Conservation (phyloP, 2,888 invertebrate species). For the Andrena marginata region DNA sequence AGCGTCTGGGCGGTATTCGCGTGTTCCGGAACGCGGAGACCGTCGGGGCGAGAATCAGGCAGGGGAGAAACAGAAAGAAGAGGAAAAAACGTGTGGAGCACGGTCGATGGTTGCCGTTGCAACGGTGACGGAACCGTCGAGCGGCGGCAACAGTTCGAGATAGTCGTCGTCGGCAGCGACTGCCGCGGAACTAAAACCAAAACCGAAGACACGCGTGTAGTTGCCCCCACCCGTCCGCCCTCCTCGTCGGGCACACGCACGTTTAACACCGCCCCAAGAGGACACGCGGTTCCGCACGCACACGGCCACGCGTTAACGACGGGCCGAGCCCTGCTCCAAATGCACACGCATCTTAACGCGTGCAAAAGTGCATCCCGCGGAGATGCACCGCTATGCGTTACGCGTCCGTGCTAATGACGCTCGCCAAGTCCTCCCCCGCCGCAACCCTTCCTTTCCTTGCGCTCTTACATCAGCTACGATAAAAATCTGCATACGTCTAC, state of each 20-base stretch:
- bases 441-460: background rate
- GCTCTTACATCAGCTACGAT: background rate
- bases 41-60: background rate
- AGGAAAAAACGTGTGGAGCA: background rate
- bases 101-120: background rate
- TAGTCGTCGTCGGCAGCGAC: slow-evolving; percentile 67
- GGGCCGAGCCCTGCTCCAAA: background rate
- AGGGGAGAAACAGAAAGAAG: background rate
- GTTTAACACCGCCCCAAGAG: slow-evolving; percentile 37
- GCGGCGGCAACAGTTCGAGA: slow-evolving; percentile 21
- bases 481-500: too few relatives aligned
- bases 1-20: background rate
- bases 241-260: slow-evolving; percentile 65
- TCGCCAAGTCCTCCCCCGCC: background rate
- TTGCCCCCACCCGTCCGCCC: slow-evolving; percentile 74
- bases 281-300: slow-evolving; percentile 42
- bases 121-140: slow-evolving; percentile 5
- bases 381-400: slow-evolving; percentile 24
- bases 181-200: slow-evolving; percentile 82
- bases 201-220: slow-evolving; percentile 83
- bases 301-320: slow-evolving; percentile 16
- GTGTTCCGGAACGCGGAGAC: background rate
- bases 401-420: slow-evolving; percentile 27
- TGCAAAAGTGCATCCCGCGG: slow-evolving; percentile 5
- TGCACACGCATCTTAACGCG: slow-evolving; percentile 27